Conservation (phyloP, 2,797 vertebrate genomes). For the Lates japonicus region DNA sequence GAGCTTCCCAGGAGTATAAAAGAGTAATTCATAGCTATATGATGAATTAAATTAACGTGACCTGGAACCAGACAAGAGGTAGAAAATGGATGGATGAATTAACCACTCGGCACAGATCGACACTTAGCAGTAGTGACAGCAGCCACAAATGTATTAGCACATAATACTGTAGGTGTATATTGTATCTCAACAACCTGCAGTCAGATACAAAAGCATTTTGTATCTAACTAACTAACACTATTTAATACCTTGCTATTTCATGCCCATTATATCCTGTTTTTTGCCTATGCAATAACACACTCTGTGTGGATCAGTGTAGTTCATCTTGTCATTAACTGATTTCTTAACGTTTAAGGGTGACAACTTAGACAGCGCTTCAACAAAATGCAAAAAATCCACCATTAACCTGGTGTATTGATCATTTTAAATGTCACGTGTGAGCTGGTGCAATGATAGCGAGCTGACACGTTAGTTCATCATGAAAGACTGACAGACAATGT, state of each 20-base stretch:
- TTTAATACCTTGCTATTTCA: not conserved
- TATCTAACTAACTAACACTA: too few relatives aligned
- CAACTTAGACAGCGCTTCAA: constrained; percentile 16
- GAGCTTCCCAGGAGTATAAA: not conserved
- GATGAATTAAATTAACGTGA: not conserved
- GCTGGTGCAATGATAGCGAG: not conserved
- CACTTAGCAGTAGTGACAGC: too few relatives aligned
- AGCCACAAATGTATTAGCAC: too few relatives aligned
- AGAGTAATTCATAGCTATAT: not conserved
- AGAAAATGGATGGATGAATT: not conserved
- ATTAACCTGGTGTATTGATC: constrained; percentile 33
- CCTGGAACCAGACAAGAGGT: not conserved
- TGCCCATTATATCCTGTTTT: not conserved
- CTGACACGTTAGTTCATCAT: constrained; percentile 7
- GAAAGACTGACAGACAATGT: not conserved
- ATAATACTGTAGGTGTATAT: too few relatives aligned
- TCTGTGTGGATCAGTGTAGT: constrained; percentile 11
- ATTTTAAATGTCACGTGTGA: constrained; percentile 32
- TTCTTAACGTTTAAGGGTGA: constrained; percentile 36
- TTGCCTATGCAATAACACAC: not conserved
- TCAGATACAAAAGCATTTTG: too few relatives aligned
- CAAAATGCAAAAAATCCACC: constrained; percentile 11
- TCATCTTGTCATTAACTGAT: constrained; percentile 3
- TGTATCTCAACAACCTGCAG: too few relatives aligned
- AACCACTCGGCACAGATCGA: not conserved